phyloP scores from a whole-genome alignment of 1,140 invertebrate species.

The Oppia nitens region DNA sequence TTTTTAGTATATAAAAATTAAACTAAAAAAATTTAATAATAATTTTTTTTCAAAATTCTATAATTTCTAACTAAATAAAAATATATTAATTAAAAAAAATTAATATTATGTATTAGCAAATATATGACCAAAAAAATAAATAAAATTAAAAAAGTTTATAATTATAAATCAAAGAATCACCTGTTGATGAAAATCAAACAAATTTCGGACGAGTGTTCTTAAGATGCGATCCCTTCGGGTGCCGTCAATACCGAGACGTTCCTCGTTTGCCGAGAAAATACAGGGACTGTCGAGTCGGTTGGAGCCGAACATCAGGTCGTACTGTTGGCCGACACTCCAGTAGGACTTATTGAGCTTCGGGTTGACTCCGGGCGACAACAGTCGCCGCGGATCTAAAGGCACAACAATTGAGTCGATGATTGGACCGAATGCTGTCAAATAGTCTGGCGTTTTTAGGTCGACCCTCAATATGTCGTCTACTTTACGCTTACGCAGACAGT shows the following conservation, averaged over 20 bases:
- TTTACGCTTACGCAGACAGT: constrained; percentile 61
- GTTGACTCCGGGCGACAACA: neutral
- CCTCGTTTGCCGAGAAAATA: constrained; percentile 70
- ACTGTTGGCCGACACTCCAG: constrained; percentile 25
- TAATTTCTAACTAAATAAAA: constrained; percentile 49
- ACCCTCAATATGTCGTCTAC: constrained; percentile 56
- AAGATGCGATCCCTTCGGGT: constrained; percentile 72
- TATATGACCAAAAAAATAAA: neutral
- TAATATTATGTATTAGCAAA: neutral
- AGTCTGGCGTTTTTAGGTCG: constrained; percentile 47
- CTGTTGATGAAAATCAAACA: constrained; percentile 23
- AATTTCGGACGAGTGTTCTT: constrained; percentile 66
- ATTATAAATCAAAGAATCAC: constrained; percentile 7
- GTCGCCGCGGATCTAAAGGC: constrained; percentile 44
- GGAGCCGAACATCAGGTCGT: constrained; percentile 88
- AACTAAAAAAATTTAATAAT: too few species aligned
- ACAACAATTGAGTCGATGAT: constrained; percentile 82
- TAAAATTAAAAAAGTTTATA: constrained; percentile 26
- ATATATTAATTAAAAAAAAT: constrained; percentile 26
- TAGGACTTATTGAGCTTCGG: neutral
- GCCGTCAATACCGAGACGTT: constrained; percentile 69
- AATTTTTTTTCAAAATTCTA: too few species aligned
- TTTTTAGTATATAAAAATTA: too few species aligned
- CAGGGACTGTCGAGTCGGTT: constrained; percentile 77
- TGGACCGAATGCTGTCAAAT: constrained; percentile 69